Evolutionary conservation across 2,888 invertebrate genomes (phyloP).

Genomic region (Lutraria lutraria): DNA sequence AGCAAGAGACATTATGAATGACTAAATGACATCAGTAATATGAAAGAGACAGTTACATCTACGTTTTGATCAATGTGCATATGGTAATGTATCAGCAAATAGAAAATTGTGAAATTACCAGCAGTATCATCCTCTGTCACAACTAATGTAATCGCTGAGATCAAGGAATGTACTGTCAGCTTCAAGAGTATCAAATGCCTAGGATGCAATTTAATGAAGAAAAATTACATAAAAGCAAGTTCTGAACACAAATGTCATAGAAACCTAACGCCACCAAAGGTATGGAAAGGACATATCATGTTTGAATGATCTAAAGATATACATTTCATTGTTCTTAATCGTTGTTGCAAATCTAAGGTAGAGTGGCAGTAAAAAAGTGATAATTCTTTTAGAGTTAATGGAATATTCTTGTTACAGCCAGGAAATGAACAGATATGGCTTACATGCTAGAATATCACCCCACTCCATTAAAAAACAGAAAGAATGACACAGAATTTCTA

Average conservation of each 20-base stretch:
- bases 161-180: not conserved
- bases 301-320: not conserved
- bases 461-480: too few species aligned
- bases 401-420: conserved; percentile 6
- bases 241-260: not conserved
- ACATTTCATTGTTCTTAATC: too few species aligned
- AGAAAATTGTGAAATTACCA: too few species aligned
- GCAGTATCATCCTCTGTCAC: not conserved
- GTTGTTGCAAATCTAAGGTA: not conserved
- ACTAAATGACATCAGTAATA: not conserved
- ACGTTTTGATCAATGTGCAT: not conserved
- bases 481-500: not conserved
- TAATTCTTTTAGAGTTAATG: not conserved
- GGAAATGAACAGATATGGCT: not conserved
- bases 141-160: not conserved
- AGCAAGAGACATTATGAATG: not conserved
- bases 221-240: too few species aligned
- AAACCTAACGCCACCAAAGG: not conserved
- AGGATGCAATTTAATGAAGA: not conserved
- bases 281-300: not conserved
- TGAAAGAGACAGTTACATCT: not conserved
- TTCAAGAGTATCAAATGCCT: not conserved
- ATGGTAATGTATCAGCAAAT: not conserved
- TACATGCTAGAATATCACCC: not conserved
- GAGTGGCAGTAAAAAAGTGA: not conserved